These are phyloP conservation scores for Odocoileus virginianus DNA, from an alignment of 2,113 vertebrate genomes.

Conservation along the genomic window DNA sequence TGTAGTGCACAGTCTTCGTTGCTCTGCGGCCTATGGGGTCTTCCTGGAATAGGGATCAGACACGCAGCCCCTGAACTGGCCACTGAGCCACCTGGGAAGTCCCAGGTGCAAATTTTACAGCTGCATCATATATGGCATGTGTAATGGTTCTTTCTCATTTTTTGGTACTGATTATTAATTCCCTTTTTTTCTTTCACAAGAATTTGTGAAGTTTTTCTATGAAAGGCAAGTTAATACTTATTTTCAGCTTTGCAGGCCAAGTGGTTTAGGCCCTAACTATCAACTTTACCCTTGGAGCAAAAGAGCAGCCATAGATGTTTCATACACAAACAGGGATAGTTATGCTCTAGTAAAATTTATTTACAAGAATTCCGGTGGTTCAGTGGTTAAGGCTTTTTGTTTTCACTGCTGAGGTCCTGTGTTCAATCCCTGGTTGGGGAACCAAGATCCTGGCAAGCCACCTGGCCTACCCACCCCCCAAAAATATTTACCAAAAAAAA, in stretches of 20 bases:
- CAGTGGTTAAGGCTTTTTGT: neutral
- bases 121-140: neutral
- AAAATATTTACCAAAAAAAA: neutral
- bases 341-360: neutral
- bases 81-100: neutral
- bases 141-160: neutral
- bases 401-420: neutral
- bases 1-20: neutral
- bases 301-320: neutral
- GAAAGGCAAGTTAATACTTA: neutral
- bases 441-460: neutral
- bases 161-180: neutral
- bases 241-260: neutral
- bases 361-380: rapidly evolving
- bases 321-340: neutral
- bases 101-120: neutral
- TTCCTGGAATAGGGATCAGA: neutral
- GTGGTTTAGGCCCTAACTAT: neutral
- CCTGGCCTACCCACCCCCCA: rapidly evolving
- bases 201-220: neutral
- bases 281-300: neutral
- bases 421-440: neutral
- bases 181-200: neutral
- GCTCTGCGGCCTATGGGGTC: neutral
- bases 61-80: neutral